Conservation (phyloP, 1,140 invertebrate species). For the Muscidifurax raptorellus region DNA sequence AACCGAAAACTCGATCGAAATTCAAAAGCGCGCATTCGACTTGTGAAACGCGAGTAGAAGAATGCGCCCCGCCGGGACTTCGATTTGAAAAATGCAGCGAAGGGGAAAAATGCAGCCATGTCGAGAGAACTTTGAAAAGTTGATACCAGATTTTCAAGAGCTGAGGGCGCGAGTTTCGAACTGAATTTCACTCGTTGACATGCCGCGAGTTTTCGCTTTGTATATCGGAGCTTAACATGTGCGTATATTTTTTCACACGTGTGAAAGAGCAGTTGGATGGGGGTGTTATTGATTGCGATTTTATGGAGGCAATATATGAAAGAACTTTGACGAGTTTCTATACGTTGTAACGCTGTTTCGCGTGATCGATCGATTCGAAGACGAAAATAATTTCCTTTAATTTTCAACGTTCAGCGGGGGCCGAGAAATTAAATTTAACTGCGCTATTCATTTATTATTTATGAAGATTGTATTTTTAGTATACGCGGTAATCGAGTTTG, state of each 20-base stretch:
- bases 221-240: too few species aligned
- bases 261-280: neutral
- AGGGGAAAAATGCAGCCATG: too few species aligned
- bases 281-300: constrained; percentile 38
- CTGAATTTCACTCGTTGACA: constrained; percentile 28
- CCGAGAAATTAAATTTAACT: too few species aligned
- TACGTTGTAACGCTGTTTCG: neutral
- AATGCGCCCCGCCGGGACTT: neutral
- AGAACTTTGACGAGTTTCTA: constrained; percentile 20
- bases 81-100: constrained; percentile 15
- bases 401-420: too few species aligned
- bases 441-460: too few species aligned
- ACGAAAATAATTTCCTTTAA: too few species aligned
- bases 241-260: neutral
- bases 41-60: neutral
- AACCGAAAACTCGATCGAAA: neutral
- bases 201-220: neutral
- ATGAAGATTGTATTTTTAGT: too few species aligned
- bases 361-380: neutral
- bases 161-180: neutral
- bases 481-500: too few species aligned
- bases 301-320: constrained; percentile 24
- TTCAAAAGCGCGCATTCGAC: neutral
- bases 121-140: constrained; percentile 20
- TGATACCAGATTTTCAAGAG: constrained; percentile 40